Percentiles rank a stretch among this genome's conserved stretches.
phyloP scores from a whole-genome alignment of 2,797 vertebrate genomes.

The Adelosebastes latens region DNA sequence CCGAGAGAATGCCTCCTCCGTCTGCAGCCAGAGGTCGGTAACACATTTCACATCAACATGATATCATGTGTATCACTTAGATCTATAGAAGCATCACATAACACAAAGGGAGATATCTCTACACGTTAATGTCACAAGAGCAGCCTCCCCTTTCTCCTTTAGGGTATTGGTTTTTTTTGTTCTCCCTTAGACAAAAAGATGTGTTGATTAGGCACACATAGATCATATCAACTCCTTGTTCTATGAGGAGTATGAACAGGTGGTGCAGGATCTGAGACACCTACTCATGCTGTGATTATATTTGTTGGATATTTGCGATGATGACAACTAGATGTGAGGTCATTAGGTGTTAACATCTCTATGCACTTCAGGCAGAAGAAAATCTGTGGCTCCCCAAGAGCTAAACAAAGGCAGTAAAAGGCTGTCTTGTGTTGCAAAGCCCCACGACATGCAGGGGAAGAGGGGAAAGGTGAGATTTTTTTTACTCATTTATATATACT shows the following conservation, averaged over 20 bases:
- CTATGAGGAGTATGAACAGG: neutral
- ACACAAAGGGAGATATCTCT: neutral
- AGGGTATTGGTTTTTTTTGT: neutral
- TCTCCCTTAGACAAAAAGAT: neutral
- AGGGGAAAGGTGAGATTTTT: slow-evolving; percentile 85
- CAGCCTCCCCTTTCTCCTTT: neutral
- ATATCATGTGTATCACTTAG: neutral
- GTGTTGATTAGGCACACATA: neutral
- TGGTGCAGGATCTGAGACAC: neutral
- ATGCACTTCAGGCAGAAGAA: slow-evolving; percentile 81
- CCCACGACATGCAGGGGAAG: slow-evolving; percentile 84
- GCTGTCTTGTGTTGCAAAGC: slow-evolving; percentile 85
- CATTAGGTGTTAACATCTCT: neutral
- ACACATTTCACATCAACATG: neutral
- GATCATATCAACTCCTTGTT: neutral
- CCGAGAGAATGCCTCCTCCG: slow-evolving; percentile 30
- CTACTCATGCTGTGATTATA: neutral
- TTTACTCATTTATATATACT: neutral
- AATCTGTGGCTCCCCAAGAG: slow-evolving; percentile 85
- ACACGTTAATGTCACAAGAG: neutral
- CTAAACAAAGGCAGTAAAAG: slow-evolving; percentile 89
- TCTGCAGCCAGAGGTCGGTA: slow-evolving; percentile 50
- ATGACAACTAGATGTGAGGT: neutral
- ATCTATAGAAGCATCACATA: neutral
- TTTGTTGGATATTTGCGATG: neutral